Evolutionary conservation across 1,140 invertebrate species (phyloP).

Genomic region (Drosophila azteca): DNA sequence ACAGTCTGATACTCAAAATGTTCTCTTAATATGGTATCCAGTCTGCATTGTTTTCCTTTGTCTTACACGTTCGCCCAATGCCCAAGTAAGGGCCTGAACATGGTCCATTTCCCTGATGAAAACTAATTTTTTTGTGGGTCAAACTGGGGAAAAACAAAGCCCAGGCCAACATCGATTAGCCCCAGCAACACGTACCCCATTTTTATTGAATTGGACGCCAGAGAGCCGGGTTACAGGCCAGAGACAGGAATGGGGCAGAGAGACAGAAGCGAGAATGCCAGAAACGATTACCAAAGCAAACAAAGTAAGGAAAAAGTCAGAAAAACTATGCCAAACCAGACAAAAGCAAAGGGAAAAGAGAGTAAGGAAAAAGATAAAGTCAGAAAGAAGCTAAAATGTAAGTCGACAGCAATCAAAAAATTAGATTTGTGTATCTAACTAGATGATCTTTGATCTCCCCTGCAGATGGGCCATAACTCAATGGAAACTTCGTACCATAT

Average conservation of each 20-base stretch:
- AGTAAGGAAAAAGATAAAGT: neutral
- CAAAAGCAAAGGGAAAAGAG: neutral
- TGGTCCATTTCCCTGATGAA: too few relatives aligned
- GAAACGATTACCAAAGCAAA: conserved; percentile 10
- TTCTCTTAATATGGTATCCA: neutral
- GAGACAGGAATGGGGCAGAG: neutral
- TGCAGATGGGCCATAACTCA: too few relatives aligned
- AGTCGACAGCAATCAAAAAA: too few relatives aligned
- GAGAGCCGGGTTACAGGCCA: neutral
- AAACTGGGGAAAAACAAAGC: neutral
- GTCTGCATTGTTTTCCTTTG: neutral
- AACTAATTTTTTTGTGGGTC: neutral
- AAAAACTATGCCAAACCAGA: neutral
- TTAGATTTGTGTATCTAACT: too few relatives aligned
- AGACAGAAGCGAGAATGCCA: neutral
- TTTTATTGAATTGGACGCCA: conserved; percentile 19
- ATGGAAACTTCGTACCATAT: too few relatives aligned
- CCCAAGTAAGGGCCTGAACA: neutral
- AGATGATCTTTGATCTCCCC: too few relatives aligned
- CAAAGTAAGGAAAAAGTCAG: neutral
- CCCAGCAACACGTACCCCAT: conserved; percentile 18
- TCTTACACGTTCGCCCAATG: neutral
- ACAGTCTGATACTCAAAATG: too few relatives aligned
- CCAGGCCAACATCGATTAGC: conserved; percentile 14
- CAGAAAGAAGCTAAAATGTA: too few relatives aligned